Base-by-base conservation (phyloP, 2,888 invertebrate genomes). In the Danaus chrysippus region DNA sequence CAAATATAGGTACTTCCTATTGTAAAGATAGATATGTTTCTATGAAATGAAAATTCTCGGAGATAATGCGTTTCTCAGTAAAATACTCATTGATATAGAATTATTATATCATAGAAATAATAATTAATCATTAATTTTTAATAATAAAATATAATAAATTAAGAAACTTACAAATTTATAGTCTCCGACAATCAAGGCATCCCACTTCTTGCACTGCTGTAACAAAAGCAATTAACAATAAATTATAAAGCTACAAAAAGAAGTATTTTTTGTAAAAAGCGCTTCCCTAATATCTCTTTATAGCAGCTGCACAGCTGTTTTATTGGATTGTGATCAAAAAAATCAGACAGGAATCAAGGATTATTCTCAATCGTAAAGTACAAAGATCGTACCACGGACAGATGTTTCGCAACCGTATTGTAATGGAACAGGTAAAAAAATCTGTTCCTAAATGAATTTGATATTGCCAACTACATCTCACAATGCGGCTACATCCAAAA, bases 201-300 rank as follows among this genome's bases (percentile, higher is more conserved):
- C 80, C 82, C 87, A 81, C 77, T 77, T 77, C 78, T 76, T 88
- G 90, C 90, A 89, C 90, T 80, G 77, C 90, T 89, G 86, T 61
- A 88, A 87, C 81, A 87, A 86, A 71, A 68, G 72, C 71, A 72
- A 62, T 41, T 63, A 62, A 66, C 55, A 41, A 59, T 65, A 54
- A 66, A 59, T 70, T 54, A 68, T 71, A 64, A 64, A 64, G 55
- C 57, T 56, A 64, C 52, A 52, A 56, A 46, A 57, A 57, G 44
- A 49, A 13, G 23, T 34, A 34, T 34, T 34, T 34, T 34, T 34
- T 34, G 23, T 34, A 34, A 34, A 34, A 34, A 34, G 23, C 6
- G 0, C 23, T 34, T 34, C 23, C 6, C 23, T 34, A 34, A 5
- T 34, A 34, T 34, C 23, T 3, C 23, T 34, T 34, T 34, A 34